Evolutionary conservation across 2,888 invertebrate genomes (phyloP), one percentile per base, ranked within the genome.

Genomic region (Neoaliturus tenellus): DNA sequence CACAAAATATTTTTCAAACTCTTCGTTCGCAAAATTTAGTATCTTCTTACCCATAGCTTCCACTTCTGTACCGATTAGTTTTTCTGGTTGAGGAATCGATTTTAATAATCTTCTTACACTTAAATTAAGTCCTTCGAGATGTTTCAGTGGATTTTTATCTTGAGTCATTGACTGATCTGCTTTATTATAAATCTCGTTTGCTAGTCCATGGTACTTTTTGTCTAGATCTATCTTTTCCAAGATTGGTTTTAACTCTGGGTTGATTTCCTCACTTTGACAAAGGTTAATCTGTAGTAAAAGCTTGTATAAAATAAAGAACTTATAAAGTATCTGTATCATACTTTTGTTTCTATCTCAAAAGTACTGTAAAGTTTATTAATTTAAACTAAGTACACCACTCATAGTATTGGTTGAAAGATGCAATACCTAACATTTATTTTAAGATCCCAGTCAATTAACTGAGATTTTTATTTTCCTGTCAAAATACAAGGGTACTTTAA

Each of bases 141-240:
- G 75, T 44, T 44, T 75, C 35, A 75, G n/a, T 39, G 75, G 75
- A 20, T 41, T 71, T 23, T 44, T 75, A 28, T 75, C 75, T 25
- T 75, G 44, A 10, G 75, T 23, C 48, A 75, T 3, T 10, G 44
- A 23, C 0, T 44, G 3, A 48, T 75, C 75, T 39, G 75, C 75
- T 44, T 75, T 41, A n/a, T 75, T 75, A 20, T 75, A 75, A 4
- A 75, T 75, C 17, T 41, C 75, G 17, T 75, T 75, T 3, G 75
- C 75, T 20, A 75, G 48, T 2, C 75, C 48, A 20, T 75, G 75
- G 20, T 75, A 75, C 28, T 75, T 75, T 28, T 75, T 44, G 75
- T 75, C 75, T n/a, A 75, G 17, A 44, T 75, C 39, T 28, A 75
- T 14, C 17, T 44, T 75, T n/a, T 75, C 75, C 25, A 75, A 20